Conservation (phyloP, 2,888 invertebrate genomes). For the Eumerus sabulonum region DNA sequence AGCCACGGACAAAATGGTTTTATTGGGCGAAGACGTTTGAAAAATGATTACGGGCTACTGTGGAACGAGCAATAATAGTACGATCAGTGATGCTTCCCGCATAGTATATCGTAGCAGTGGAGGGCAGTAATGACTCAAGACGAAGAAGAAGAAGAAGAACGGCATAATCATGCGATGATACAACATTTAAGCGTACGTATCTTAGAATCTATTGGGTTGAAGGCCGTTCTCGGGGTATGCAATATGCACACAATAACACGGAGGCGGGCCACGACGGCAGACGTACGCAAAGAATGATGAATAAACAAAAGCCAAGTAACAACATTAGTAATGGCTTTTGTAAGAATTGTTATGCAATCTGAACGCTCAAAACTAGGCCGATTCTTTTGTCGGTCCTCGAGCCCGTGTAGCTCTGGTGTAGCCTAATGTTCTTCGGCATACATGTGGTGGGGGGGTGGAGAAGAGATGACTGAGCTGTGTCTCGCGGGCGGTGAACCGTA, state of each 20-base stretch:
- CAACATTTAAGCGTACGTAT: slow-evolving; percentile 66
- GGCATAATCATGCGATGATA: slow-evolving; percentile 54
- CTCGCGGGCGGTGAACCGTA: slow-evolving; percentile 47
- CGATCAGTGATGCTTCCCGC: slow-evolving; percentile 35
- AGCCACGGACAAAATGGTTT: slow-evolving; percentile 66
- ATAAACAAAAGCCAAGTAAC: slow-evolving; percentile 56
- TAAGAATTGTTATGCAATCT: slow-evolving; percentile 67
- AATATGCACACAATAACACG: slow-evolving; percentile 8
- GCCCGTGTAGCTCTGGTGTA: slow-evolving; percentile 36
- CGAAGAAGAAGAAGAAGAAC: slow-evolving; percentile 43
- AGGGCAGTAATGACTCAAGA: slow-evolving; percentile 4
- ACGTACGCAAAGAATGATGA: slow-evolving; percentile 39
- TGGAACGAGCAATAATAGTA: slow-evolving; percentile 54
- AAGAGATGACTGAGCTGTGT: slow-evolving; percentile 30
- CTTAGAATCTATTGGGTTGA: slow-evolving; percentile 65
- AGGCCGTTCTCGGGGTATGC: slow-evolving; percentile 54
- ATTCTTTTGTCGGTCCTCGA: slow-evolving; percentile 65
- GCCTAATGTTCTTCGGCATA: slow-evolving; percentile 11
- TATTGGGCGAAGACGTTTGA: slow-evolving; percentile 65
- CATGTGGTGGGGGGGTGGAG: slow-evolving; percentile 29
- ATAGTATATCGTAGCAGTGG: slow-evolving; percentile 24
- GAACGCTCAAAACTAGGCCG: slow-evolving; percentile 66
- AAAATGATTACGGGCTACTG: slow-evolving; percentile 68
- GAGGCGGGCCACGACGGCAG: slow-evolving; percentile 1
- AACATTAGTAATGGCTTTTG: slow-evolving; percentile 67